These are phyloP conservation scores for Cheilosia scutellata DNA, from an alignment of 2,888 invertebrate species.

Conservation along the genomic window DNA sequence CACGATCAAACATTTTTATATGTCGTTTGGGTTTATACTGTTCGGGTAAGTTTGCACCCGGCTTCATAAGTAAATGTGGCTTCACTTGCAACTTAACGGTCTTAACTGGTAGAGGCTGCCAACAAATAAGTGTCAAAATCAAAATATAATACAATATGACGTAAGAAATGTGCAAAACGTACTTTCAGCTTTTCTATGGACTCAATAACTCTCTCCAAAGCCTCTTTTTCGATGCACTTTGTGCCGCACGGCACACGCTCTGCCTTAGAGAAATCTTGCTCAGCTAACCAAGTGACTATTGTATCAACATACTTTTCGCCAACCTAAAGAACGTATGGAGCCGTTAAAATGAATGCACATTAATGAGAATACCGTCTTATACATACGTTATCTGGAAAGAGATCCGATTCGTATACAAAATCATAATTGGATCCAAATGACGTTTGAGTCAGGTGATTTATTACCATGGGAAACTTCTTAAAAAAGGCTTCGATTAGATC, in stretches of 20 bases:
- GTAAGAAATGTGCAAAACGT: neutral
- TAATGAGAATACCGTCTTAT: neutral
- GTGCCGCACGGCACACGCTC: conserved; percentile 89
- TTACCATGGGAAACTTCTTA: conserved; percentile 89
- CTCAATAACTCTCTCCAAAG: conserved; percentile 84
- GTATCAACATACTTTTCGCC: conserved; percentile 84
- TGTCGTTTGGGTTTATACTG: conserved; percentile 78
- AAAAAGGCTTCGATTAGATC: conserved; percentile 90
- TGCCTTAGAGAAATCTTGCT: conserved; percentile 87
- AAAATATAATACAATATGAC: neutral
- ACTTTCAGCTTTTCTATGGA: conserved; percentile 84
- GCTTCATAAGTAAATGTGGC: conserved; percentile 88
- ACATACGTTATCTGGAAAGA: conserved; percentile 87
- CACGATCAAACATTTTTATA: conserved; percentile 90
- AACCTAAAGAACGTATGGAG: conserved; percentile 35
- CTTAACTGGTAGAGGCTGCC: conserved; percentile 82
- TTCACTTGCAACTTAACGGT: conserved; percentile 90
- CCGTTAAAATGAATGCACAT: neutral
- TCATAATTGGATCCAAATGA: conserved; percentile 84
- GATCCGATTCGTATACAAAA: conserved; percentile 88
- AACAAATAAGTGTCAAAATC: conserved; percentile 6
- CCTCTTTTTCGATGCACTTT: conserved; percentile 88
- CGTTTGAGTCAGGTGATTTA: conserved; percentile 85
- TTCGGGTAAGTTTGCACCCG: conserved; percentile 85
- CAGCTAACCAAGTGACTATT: conserved; percentile 89